Percentiles rank a stretch among this genome's conserved stretches.
These are phyloP conservation scores for Phrynosoma platyrhinos DNA, from an alignment of 2,113 vertebrate species.

Conservation along the genomic window DNA sequence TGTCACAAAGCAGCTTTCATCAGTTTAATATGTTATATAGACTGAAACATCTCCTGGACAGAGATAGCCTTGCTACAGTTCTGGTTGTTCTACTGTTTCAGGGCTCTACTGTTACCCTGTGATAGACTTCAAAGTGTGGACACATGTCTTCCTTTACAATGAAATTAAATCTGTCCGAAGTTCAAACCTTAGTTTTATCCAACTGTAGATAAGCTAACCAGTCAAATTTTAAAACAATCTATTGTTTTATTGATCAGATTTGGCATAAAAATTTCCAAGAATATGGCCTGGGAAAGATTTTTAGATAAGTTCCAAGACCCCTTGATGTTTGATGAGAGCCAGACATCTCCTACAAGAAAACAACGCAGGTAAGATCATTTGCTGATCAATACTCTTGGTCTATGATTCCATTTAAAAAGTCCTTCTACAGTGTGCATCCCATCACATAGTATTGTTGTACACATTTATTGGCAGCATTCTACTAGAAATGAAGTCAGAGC, in stretches of 20 bases:
- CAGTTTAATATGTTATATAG: not conserved
- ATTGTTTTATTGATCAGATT: conserved; percentile 58
- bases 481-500: not conserved
- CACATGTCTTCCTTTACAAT: not conserved
- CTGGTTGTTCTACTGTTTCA: not conserved
- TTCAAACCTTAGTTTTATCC: conserved; percentile 20
- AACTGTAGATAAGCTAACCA: not conserved
- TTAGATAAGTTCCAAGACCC: conserved; percentile 56
- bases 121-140: not conserved
- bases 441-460: not conserved
- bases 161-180: not conserved
- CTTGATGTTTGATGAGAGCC: conserved; percentile 23
- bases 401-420: not conserved
- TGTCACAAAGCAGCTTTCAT: not conserved
- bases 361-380: conserved; percentile 52
- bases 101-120: not conserved
- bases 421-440: no score
- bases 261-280: conserved; percentile 62
- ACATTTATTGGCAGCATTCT: not conserved
- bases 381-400: not conserved
- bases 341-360: conserved; percentile 24
- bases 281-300: conserved; percentile 74
- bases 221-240: not conserved
- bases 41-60: not conserved
- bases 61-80: not conserved